phyloP scores from a whole-genome alignment of 1,140 invertebrate genomes.

The Hesperophylax magnus region DNA sequence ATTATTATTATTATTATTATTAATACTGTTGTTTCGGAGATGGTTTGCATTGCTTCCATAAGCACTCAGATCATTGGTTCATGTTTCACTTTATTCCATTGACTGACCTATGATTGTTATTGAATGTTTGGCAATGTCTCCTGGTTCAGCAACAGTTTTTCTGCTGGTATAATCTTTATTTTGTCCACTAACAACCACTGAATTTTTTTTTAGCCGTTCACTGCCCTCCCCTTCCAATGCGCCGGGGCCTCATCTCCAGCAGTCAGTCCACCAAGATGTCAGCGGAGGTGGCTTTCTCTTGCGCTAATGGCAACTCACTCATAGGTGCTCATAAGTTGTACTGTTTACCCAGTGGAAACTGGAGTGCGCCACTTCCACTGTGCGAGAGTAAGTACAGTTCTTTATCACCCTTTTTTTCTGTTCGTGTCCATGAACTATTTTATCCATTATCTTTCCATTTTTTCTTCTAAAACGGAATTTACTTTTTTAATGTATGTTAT shows the following conservation, averaged over 20 bases:
- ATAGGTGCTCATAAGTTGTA: constrained; percentile 80
- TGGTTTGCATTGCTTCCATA: too few relatives aligned
- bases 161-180: neutral
- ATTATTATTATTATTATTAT: too few relatives aligned
- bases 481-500: too few relatives aligned
- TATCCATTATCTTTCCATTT: too few relatives aligned
- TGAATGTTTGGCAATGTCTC: neutral
- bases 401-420: too few relatives aligned
- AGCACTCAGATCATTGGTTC: too few relatives aligned
- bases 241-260: constrained; percentile 79
- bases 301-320: constrained; percentile 86
- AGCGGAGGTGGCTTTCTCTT: constrained; percentile 81
- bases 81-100: too few relatives aligned
- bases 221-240: constrained; percentile 78
- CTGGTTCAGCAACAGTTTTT: neutral
- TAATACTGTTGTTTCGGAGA: too few relatives aligned
- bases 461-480: too few relatives aligned
- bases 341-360: constrained; percentile 87
- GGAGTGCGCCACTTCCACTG: constrained; percentile 84
- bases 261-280: constrained; percentile 81
- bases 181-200: too few relatives aligned
- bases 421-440: too few relatives aligned
- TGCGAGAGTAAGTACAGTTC: constrained; percentile 79
- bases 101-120: neutral
- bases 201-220: constrained; percentile 74